Base-by-base conservation (phyloP, 2,797 vertebrate genomes). In the Pangasius mekongensis region DNA sequence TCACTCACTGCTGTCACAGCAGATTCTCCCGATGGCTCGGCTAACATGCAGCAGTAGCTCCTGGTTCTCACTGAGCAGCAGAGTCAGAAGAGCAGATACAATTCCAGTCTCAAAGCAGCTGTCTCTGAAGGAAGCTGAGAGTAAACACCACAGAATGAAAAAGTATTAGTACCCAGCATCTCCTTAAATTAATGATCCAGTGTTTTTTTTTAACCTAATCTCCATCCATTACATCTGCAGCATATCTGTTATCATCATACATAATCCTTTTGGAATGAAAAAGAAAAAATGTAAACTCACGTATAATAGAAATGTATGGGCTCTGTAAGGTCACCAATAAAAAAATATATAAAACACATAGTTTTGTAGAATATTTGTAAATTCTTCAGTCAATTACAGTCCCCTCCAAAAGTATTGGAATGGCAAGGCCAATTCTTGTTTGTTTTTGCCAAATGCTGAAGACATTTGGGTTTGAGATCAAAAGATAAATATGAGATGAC, bases 81-180 rank as follows among this genome's bases (percentile, higher is more conserved):
- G 92, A 2, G 95, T 96, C 86, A 98, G 91, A 92, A 98, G 91
- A 54, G 95, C 93, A 0, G 90, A 82, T 1, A 96, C 94, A 93
- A 98, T 92, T n/a, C 95, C 97, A 4, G 97, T 95, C 4, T 98
- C 96, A 8, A 95, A 93, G 33, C 97, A 98, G 8, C 94, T 94
- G 88, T 94, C 95, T 91, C 95, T 96, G 60, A 97, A 95, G 83
- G 96, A 94, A 73, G 97, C 97, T 98, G 67, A 74, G 36, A 33
- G 27, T 39, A 86, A 20, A 84, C 27, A 87, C 9, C 24, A 85
- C 18, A n/a, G 3, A 30, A 47, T 83, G 3, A 43, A 62, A 82
- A 82, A 62, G 58, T 27, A 43, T 39, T 36, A 24, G 18, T 36
- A 39, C 20, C 10, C n/a, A 80, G 30, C 3, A 30, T 2, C 18